Evolutionary conservation across 2,888 invertebrate genomes (phyloP).

Genomic region (Sisyra terminalis): DNA sequence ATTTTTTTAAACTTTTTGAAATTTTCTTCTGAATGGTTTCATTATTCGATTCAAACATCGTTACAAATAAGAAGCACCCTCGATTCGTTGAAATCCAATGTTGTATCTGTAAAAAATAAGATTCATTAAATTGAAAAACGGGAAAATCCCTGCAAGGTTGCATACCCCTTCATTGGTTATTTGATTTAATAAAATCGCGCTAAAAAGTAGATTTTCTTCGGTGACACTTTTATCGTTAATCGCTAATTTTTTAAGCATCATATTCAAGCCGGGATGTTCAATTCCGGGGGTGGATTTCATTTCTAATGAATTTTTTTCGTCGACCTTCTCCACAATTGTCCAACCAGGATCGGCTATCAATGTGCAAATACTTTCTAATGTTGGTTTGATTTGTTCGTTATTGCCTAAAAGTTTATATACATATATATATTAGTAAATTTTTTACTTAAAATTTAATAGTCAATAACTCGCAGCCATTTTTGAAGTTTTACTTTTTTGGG

Average conservation of each 20-base stretch:
- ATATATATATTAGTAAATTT: too few relatives aligned
- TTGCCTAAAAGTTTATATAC: conserved; percentile 17
- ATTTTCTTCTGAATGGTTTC: conserved; percentile 28
- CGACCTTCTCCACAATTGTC: conserved; percentile 27
- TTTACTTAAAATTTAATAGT: too few relatives aligned
- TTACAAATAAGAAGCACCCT: conserved; percentile 57
- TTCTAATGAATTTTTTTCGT: conserved; percentile 17
- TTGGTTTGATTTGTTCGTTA: conserved; percentile 24
- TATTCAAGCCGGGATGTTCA: conserved; percentile 61
- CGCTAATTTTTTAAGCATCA: conserved; percentile 59
- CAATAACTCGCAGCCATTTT: too few relatives aligned
- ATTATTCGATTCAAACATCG: conserved; percentile 43
- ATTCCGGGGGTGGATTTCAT: conserved; percentile 35
- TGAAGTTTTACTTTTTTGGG: too few relatives aligned
- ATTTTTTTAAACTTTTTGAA: conserved; percentile 30
- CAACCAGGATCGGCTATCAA: conserved; percentile 33
- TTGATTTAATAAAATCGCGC: conserved; percentile 33
- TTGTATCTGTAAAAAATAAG: conserved; percentile 31
- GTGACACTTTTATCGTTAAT: conserved; percentile 37
- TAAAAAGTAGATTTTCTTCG: conserved; percentile 24
- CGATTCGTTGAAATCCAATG: conserved; percentile 56
- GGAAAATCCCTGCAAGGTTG: conserved; percentile 9
- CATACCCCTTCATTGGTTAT: conserved; percentile 38
- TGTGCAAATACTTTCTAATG: conserved; percentile 28
- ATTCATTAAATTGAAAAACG: conserved; percentile 4